phyloP scores from a whole-genome alignment of 2,797 vertebrate genomes.

The Amblyraja radiata region DNA sequence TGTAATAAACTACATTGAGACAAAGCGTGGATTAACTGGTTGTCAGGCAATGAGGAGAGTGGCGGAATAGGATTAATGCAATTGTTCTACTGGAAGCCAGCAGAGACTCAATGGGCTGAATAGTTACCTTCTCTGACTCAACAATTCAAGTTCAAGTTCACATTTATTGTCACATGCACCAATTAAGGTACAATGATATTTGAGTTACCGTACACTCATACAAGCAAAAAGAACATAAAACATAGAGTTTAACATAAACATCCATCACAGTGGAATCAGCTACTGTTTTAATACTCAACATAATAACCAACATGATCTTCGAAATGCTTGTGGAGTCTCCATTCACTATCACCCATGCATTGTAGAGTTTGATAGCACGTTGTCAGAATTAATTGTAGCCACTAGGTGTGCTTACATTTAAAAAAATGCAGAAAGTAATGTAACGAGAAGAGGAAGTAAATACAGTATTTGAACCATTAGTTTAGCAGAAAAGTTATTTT shows the following conservation, averaged over 20 bases:
- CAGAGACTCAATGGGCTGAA: no score
- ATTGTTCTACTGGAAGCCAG: no score
- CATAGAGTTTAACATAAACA: no score
- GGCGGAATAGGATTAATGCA: no score
- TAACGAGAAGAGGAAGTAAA: not conserved
- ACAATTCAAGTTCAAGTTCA: no score
- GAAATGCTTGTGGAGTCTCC: not conserved
- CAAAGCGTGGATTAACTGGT: not conserved
- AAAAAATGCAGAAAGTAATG: not conserved
- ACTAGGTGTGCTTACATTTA: not conserved
- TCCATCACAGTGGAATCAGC: no score
- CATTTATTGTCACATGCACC: no score
- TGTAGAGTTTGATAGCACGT: not conserved
- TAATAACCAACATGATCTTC: not conserved
- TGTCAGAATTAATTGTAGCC: not conserved
- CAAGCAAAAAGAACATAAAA: no score
- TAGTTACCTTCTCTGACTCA: no score
- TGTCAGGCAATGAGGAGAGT: no score
- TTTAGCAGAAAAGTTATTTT: not conserved
- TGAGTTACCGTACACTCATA: no score
- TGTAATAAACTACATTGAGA: conserved; percentile 1
- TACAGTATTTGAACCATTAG: not conserved
- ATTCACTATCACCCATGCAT: not conserved
- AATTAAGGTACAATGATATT: no score
- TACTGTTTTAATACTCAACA: not conserved